These are phyloP conservation scores for Heteromyza rotundicornis DNA, from an alignment of 2,888 invertebrate genomes.

Conservation along the genomic window DNA sequence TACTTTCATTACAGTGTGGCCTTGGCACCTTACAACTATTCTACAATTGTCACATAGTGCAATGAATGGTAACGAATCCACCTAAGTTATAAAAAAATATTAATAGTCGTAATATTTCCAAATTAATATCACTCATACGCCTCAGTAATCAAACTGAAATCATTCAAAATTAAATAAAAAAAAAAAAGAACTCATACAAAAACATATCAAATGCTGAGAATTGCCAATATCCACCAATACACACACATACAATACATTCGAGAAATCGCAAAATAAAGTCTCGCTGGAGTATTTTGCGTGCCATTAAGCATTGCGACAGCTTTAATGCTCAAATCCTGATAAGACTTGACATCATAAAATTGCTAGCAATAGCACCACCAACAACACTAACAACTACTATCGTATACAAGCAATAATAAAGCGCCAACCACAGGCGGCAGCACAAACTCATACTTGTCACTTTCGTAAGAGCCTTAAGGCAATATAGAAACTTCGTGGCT, in stretches of 20 bases:
- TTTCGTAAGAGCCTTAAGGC: background rate
- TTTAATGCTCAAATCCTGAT: background rate
- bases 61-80: too few species aligned
- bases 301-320: background rate
- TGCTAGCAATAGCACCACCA: background rate
- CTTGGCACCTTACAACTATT: too few species aligned
- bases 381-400: background rate
- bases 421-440: background rate
- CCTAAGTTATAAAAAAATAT: too few species aligned
- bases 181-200: too few species aligned
- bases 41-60: too few species aligned
- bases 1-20: too few species aligned
- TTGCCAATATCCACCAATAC: background rate
- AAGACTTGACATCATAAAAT: background rate
- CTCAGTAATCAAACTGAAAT: too few species aligned
- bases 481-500: too few species aligned
- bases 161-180: too few species aligned
- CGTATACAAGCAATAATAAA: background rate
- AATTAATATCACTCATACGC: too few species aligned
- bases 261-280: background rate
- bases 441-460: constrained; percentile 1
- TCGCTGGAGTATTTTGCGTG: background rate
- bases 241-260: background rate
- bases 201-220: background rate
- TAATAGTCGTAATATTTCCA: too few species aligned